These are phyloP conservation scores for Lates calcarifer DNA, from an alignment of 2,113 vertebrate species.

Conservation along the genomic window DNA sequence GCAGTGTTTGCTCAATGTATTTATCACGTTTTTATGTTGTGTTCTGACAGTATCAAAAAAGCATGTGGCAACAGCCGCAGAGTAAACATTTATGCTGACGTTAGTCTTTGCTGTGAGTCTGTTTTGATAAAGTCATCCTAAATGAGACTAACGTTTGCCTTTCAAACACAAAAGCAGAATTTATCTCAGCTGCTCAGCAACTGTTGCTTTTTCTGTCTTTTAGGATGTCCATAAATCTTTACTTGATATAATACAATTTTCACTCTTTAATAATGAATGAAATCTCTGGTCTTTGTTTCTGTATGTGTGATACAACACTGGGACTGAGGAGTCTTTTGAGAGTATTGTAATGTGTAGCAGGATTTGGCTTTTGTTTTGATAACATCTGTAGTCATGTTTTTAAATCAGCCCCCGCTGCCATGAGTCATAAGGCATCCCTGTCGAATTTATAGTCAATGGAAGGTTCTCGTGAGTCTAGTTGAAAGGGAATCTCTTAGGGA, in stretches of 20 bases:
- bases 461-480: conserved; percentile 43
- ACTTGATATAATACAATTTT: conserved; percentile 21
- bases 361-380: conserved; percentile 62
- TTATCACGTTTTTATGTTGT: conserved; percentile 9
- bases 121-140: conserved; percentile 12
- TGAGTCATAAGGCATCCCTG: conserved; percentile 47
- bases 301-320: neutral
- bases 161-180: conserved; percentile 11
- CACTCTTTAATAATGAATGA: conserved; percentile 30
- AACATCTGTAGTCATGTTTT: conserved; percentile 53
- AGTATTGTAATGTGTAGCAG: conserved; percentile 18
- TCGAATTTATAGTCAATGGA: conserved; percentile 22
- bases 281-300: conserved; percentile 5
- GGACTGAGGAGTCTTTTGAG: conserved; percentile 27
- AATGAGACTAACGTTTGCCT: neutral
- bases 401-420: conserved; percentile 31
- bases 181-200: conserved; percentile 28
- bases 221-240: conserved; percentile 13
- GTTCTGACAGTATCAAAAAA: neutral
- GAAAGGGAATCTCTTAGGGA: conserved; percentile 65
- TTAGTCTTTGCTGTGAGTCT: conserved; percentile 5
- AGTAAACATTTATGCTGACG: conserved; percentile 10
- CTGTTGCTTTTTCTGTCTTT: conserved; percentile 14
- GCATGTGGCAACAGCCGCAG: neutral
- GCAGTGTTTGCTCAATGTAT: neutral